These are phyloP conservation scores for Bicyclus anynana DNA, from an alignment of 1,140 invertebrate genomes.

Conservation along the genomic window DNA sequence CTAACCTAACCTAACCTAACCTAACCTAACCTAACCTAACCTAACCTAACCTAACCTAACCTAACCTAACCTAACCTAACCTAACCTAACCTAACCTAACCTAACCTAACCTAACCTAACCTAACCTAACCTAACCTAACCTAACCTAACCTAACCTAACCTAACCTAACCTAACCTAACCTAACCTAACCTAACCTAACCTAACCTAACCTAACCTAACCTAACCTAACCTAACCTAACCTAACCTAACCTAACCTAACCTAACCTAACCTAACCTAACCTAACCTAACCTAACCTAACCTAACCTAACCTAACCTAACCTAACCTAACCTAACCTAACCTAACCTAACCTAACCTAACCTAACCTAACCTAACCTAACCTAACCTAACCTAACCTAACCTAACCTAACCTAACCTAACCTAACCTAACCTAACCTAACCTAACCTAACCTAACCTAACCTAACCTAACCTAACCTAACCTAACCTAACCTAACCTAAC, in stretches of 20 bases:
- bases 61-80: conserved; percentile 13
- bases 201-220: conserved; percentile 16
- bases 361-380: conserved; percentile 8
- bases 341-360: conserved; percentile 13
- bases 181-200: conserved; percentile 16
- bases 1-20: conserved; percentile 10
- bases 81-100: conserved; percentile 14
- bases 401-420: conserved; percentile 14
- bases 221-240: conserved; percentile 16
- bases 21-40: conserved; percentile 14
- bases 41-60: conserved; percentile 14
- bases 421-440: conserved; percentile 14
- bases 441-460: conserved; percentile 14
- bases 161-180: conserved; percentile 4
- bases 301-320: conserved; percentile 14
- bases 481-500: conserved; percentile 12
- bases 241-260: conserved; percentile 6
- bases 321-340: conserved; percentile 14
- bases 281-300: conserved; percentile 7
- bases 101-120: conserved; percentile 14
- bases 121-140: conserved; percentile 14
- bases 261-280: neutral
- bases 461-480: conserved; percentile 14
- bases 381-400: conserved; percentile 14
- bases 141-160: conserved; percentile 9